Evolutionary conservation across 1,140 invertebrate species (phyloP), one percentile per base, ranked within the genome.

Genomic region (Rhagoletis zephyria): DNA sequence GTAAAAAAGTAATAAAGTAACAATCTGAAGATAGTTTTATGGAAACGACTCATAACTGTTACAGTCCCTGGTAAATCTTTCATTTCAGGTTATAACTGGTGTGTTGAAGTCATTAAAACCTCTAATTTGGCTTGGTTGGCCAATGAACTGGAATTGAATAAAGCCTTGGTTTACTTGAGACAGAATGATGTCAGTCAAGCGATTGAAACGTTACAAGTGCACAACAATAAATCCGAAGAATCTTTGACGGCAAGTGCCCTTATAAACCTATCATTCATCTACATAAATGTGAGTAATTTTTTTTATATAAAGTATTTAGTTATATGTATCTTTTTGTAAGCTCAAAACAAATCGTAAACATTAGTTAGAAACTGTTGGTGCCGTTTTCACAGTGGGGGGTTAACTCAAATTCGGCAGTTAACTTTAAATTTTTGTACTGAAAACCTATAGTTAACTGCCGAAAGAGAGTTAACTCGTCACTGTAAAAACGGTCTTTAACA

Each of bases 61-160:
- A 30, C 30, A 30, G 30, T 30, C 0, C n/a, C 6, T 7, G 0
- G 63, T 40, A 88, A 77, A 61, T 87, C 64, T 30, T 64, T 85
- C 87, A 88, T 92, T 90, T 64, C 77, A 95, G 95, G 95, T 40
- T 95, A 95, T 89, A 95, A 95, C 88, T 96, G 95, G 96, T 97
- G 96, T 91, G 95, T 97, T 19, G 95, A 96, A 89, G 94, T 95
- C 77, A 97, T 98, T 67, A 97, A 97, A 93, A 97, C 97, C 1
- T 95, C 96, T 56, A 93, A 94, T 88, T 97, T 97, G 90, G 94
- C 96, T 10, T 94, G 95, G 89, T 91, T 98, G 56, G 97, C 97
- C 19, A 96, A 96, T 89, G 97, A 98, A 93, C 94, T 99, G 86
- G 97, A 99, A 94, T 97, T 99, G 87, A 98, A 98, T 92, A 98